A percentile compares a stretch with the other conserved stretches of the same genome.
phyloP scores from a whole-genome alignment of 2,888 invertebrate genomes.

The Trichogramma evanescens region DNA sequence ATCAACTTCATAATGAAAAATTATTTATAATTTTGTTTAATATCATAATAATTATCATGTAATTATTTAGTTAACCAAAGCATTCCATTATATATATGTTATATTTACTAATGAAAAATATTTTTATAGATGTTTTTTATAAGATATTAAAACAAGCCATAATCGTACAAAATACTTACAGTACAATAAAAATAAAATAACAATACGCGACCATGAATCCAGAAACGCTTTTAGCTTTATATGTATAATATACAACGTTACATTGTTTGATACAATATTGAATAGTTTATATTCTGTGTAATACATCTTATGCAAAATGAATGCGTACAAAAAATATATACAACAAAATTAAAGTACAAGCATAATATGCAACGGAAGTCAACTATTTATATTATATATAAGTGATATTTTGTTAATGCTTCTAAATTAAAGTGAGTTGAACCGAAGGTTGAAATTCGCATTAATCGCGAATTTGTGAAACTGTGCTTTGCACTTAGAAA shows the following conservation, averaged over 20 bases:
- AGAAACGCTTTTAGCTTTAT: conserved; percentile 7
- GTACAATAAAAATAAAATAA: conserved; percentile 14
- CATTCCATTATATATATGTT: conserved; percentile 19
- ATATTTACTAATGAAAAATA: conserved; percentile 15
- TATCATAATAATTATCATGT: conserved; percentile 1
- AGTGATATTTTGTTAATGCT: too few species aligned
- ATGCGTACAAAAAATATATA: conserved; percentile 6
- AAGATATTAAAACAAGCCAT: conserved; percentile 4
- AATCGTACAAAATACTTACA: conserved; percentile 10
- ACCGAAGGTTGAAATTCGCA: too few species aligned
- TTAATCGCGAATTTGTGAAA: too few species aligned
- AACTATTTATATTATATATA: neutral
- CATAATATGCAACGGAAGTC: neutral
- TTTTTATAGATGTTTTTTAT: conserved; percentile 20
- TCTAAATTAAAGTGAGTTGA: too few species aligned
- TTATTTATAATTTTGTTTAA: conserved; percentile 2
- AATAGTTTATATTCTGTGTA: conserved; percentile 16
- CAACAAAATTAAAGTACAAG: too few species aligned
- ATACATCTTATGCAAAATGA: neutral
- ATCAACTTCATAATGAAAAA: conserved; percentile 11
- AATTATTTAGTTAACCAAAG: conserved; percentile 10
- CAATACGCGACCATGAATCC: neutral
- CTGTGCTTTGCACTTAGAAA: too few species aligned
- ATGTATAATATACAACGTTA: neutral
- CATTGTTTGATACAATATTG: conserved; percentile 17